A percentile compares a stretch with the other conserved stretches of the same genome.
phyloP scores from a whole-genome alignment of 2,797 vertebrate genomes.

The Hydrophis major region DNA sequence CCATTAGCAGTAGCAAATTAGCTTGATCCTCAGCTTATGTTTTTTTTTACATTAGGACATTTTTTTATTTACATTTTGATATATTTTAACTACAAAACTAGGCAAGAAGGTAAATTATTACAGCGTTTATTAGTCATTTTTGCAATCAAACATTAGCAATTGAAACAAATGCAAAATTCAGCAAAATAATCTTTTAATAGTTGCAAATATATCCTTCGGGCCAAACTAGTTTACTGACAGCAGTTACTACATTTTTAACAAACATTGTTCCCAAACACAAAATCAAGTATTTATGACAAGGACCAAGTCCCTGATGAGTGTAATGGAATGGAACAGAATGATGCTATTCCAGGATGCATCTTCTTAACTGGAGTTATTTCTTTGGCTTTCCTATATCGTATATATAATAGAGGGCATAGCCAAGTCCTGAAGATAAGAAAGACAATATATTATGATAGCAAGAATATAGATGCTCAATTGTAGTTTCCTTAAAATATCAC shows the following conservation, averaged over 20 bases:
- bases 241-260: constrained; percentile 70
- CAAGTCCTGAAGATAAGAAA: constrained; percentile 74
- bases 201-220: background rate
- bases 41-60: background rate
- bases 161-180: background rate
- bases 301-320: constrained; percentile 59
- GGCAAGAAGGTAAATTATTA: background rate
- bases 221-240: constrained; percentile 79
- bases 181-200: background rate
- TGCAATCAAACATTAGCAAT: background rate
- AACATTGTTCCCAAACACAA: constrained; percentile 82
- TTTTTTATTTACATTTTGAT: background rate
- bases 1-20: background rate
- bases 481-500: background rate
- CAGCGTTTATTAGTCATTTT: background rate
- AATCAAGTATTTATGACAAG: constrained; percentile 59
- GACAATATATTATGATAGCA: constrained; percentile 24
- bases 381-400: constrained; percentile 75
- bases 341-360: constrained; percentile 34
- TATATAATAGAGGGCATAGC: constrained; percentile 78
- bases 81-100: background rate
- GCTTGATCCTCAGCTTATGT: background rate
- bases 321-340: constrained; percentile 56
- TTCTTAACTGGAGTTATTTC: constrained; percentile 68
- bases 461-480: background rate